phyloP scores from a whole-genome alignment of 2,888 invertebrate species.

The Branchellion lobata region DNA sequence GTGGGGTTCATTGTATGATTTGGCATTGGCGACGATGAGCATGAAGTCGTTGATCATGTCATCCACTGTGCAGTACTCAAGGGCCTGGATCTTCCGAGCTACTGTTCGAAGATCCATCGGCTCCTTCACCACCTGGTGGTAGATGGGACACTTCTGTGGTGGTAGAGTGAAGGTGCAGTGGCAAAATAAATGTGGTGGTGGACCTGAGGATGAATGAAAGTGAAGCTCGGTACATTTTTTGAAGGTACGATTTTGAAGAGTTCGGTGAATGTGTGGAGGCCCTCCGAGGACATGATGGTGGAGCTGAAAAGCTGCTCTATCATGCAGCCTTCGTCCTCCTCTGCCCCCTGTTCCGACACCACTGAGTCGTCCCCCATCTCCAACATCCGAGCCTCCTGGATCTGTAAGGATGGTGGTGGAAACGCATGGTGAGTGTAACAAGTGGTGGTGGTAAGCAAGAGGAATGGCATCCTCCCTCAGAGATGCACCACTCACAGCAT shows the following conservation, averaged over 20 bases:
- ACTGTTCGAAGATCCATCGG: constrained; percentile 93
- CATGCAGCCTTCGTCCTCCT: constrained; percentile 20
- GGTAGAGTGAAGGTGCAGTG: no score
- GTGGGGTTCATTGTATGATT: constrained; percentile 91
- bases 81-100: constrained; percentile 82
- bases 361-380: background rate
- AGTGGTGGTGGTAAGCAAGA: background rate
- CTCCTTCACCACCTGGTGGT: constrained; percentile 86
- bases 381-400: background rate
- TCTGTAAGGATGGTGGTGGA: no score
- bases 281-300: constrained; percentile 81
- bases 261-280: constrained; percentile 75
- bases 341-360: background rate
- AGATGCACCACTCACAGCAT: no score
- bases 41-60: constrained; percentile 87
- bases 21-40: constrained; percentile 90
- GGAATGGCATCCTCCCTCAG: background rate
- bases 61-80: constrained; percentile 74
- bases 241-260: constrained; percentile 89
- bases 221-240: constrained; percentile 70
- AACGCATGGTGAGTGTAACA: no score
- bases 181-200: no score
- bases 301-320: constrained; percentile 83
- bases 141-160: constrained; percentile 80
- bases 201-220: no score